phyloP scores from a whole-genome alignment of 2,888 invertebrate genomes.

The Nomada goodeniana region DNA sequence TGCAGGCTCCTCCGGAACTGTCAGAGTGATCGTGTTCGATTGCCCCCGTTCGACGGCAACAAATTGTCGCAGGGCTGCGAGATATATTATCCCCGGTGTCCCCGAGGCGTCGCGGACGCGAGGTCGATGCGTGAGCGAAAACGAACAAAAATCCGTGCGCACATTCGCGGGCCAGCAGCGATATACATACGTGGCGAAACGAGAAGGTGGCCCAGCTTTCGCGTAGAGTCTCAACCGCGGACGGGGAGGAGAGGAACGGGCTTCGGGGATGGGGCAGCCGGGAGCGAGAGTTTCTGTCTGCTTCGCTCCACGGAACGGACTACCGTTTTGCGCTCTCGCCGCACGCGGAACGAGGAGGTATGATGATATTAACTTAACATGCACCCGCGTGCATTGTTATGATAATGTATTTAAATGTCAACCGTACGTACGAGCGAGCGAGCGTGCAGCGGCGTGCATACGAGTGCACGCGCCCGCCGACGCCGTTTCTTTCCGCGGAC shows the following conservation, averaged over 20 bases:
- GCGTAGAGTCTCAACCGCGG: neutral
- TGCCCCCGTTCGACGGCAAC: slow-evolving; percentile 74
- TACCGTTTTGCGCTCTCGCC: slow-evolving; percentile 61
- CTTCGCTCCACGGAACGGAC: slow-evolving; percentile 44
- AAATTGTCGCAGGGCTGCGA: slow-evolving; percentile 74
- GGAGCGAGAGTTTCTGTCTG: slow-evolving; percentile 12
- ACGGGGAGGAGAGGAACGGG: neutral
- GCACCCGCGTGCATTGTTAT: slow-evolving; percentile 81
- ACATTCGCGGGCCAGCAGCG: slow-evolving; percentile 20
- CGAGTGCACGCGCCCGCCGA: slow-evolving; percentile 59
- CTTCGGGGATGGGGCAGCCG: neutral
- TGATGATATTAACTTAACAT: slow-evolving; percentile 79
- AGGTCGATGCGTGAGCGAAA: slow-evolving; percentile 47
- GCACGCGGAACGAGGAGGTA: slow-evolving; percentile 66
- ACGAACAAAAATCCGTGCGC: slow-evolving; percentile 32
- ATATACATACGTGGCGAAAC: slow-evolving; percentile 6
- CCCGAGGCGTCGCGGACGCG: slow-evolving; percentile 61
- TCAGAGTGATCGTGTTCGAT: slow-evolving; percentile 74
- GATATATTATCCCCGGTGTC: slow-evolving; percentile 67
- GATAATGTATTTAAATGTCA: slow-evolving; percentile 83
- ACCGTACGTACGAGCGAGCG: slow-evolving; percentile 60
- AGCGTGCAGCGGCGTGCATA: slow-evolving; percentile 48
- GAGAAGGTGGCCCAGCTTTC: slow-evolving; percentile 2
- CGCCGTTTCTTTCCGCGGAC: slow-evolving; percentile 53
- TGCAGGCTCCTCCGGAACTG: neutral